phyloP scores from a whole-genome alignment of 2,888 invertebrate genomes.

The Furcula furcula region DNA sequence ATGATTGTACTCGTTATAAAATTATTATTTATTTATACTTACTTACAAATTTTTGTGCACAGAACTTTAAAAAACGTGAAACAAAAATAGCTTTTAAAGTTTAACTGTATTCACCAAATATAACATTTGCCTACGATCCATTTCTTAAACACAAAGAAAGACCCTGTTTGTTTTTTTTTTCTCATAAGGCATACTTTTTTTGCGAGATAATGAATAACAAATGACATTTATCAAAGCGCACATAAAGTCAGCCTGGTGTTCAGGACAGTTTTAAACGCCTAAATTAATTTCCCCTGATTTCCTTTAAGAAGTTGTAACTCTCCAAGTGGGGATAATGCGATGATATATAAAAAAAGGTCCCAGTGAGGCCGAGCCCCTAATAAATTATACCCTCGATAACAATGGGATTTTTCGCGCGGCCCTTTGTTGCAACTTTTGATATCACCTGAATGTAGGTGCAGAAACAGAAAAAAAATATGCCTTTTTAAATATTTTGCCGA shows the following conservation, averaged over 20 bases:
- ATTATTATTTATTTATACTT: too few species aligned
- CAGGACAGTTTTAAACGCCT: slow-evolving; percentile 76
- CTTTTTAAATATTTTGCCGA: slow-evolving; percentile 8
- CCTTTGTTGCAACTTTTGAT: slow-evolving; percentile 81
- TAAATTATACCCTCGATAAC: slow-evolving; percentile 83
- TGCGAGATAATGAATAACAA: slow-evolving; percentile 34
- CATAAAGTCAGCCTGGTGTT: slow-evolving; percentile 69
- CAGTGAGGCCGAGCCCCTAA: slow-evolving; percentile 74
- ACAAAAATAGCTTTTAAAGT: too few species aligned
- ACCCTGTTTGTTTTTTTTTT: too few species aligned
- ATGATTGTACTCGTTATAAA: too few species aligned
- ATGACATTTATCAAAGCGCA: slow-evolving; percentile 64
- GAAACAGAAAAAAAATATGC: slow-evolving; percentile 22
- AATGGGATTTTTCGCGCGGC: slow-evolving; percentile 78
- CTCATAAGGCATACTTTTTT: slow-evolving; percentile 14
- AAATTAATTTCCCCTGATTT: slow-evolving; percentile 81
- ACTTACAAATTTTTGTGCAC: too few species aligned
- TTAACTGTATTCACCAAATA: too few species aligned
- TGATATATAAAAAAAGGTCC: slow-evolving; percentile 82
- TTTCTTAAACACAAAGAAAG: too few species aligned
- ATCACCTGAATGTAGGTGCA: slow-evolving; percentile 72
- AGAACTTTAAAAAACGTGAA: too few species aligned
- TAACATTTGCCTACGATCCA: too few species aligned
- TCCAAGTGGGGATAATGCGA: slow-evolving; percentile 80
- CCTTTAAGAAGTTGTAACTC: slow-evolving; percentile 82